Base-by-base conservation (phyloP, 2,888 invertebrate species). In the Conistra vaccinii region DNA sequence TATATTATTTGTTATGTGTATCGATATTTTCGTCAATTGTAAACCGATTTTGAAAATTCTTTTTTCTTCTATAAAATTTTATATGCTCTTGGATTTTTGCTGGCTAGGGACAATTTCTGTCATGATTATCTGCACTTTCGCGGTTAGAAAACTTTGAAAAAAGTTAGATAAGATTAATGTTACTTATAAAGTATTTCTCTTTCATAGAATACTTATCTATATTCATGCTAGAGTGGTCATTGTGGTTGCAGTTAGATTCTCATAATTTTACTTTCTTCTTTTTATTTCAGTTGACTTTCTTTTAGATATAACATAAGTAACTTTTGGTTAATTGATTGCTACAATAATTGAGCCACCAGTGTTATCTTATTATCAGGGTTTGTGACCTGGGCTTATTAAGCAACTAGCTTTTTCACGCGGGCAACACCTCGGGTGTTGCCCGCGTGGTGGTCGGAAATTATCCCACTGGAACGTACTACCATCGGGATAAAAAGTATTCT, bases 81-180 rank as follows among this genome's bases (percentile, higher is more conserved):
- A 20, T 26, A 17, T 68, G 10, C 7, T 3, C 7, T 76, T 32
- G 3, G n/a, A 39, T 32, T 71, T 61, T 62, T 32, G 76, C 23
- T 61, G 45, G 55, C 17, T 14, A 51, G 23, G 5, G 5, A 29
- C 9, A 29, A 48, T 20, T 48, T 65, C 9, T 51, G 23, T 32
- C 9, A 17, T 0, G 2, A 14, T 39, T 39, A 35, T 17, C 7
- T 69, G 6, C 4, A 35, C 6, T 78, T 69, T 42, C 1, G 20
- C 6, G 1, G 35, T 35, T 35, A 7, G 0, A 26, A 51, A 45
- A 51, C 26, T 60, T 78, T 29, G 17, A 42, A 32, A 67, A 2
- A 29, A 57, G 2, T 45, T n/a, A 0, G 26, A 3, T 35, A 26
- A 45, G 4, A 26, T 26, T n/a, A 55, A 23, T 61, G 14, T 3